These are phyloP conservation scores for Heliconius himera DNA, from an alignment of 1,140 invertebrate genomes.

Conservation along the genomic window DNA sequence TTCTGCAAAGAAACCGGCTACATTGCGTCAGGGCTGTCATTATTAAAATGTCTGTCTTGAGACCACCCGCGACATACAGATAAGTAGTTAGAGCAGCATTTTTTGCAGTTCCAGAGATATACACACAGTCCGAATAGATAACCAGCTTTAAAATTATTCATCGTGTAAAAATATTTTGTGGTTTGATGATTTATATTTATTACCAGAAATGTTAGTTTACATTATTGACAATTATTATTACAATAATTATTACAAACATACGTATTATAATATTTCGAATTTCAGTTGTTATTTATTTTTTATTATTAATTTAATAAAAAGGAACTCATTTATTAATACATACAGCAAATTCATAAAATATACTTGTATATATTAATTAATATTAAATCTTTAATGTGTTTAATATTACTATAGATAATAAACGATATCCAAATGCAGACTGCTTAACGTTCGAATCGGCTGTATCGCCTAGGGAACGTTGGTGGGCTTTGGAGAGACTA, in stretches of 20 bases:
- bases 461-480: conserved; percentile 52
- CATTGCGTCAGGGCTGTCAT: conserved; percentile 64
- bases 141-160: conserved; percentile 10
- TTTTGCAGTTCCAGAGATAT: conserved; percentile 37
- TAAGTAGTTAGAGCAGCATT: conserved; percentile 48
- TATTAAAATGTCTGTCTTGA: conserved; percentile 67
- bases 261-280: too few species aligned
- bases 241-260: too few species aligned
- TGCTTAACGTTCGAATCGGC: conserved; percentile 21
- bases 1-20: conserved; percentile 53
- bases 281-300: too few species aligned
- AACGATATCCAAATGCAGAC: not conserved
- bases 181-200: too few species aligned
- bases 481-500: conserved; percentile 65
- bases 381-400: too few species aligned
- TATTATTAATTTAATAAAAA: not conserved
- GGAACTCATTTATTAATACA: not conserved
- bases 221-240: too few species aligned
- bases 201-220: too few species aligned
- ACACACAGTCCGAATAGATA: conserved; percentile 33
- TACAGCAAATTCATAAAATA: too few species aligned
- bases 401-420: too few species aligned
- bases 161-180: not conserved
- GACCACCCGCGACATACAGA: conserved; percentile 71
- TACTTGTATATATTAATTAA: too few species aligned